Evolutionary conservation across 2,888 invertebrate genomes (phyloP).

Genomic region (Merodon equestris): DNA sequence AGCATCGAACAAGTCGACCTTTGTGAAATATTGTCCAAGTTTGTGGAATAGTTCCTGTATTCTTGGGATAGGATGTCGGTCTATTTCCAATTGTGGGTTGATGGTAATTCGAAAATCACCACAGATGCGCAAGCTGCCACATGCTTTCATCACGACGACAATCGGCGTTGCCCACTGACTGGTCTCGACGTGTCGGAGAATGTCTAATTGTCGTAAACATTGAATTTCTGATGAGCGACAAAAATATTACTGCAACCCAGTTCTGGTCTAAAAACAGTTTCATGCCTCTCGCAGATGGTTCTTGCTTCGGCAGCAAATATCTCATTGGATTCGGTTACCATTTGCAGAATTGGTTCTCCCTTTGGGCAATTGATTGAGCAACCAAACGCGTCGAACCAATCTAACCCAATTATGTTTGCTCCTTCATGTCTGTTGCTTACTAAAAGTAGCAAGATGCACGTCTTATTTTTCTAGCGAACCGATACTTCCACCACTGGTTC

Average conservation of each 20-base stretch:
- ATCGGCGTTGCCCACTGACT: conserved; percentile 23
- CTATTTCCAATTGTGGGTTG: conserved; percentile 37
- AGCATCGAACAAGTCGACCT: conserved; percentile 57
- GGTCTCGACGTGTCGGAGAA: conserved; percentile 4
- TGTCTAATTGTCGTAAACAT: conserved; percentile 2
- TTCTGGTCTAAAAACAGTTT: conserved; percentile 4
- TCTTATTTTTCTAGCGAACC: background rate
- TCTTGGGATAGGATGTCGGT: conserved; percentile 54
- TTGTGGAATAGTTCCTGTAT: conserved; percentile 64
- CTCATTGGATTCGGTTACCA: conserved; percentile 5
- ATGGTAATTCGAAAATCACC: background rate
- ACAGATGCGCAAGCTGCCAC: conserved; percentile 4
- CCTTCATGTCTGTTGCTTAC: background rate
- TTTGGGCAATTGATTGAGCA: background rate
- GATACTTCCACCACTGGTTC: conserved; percentile 13
- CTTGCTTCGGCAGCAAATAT: background rate
- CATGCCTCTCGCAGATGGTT: background rate
- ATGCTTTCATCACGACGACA: conserved; percentile 2
- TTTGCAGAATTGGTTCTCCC: conserved; percentile 1
- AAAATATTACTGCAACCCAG: conserved; percentile 12
- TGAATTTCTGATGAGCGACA: background rate
- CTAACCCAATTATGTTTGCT: conserved; percentile 11
- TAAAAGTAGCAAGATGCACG: conserved; percentile 9
- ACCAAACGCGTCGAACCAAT: conserved; percentile 19
- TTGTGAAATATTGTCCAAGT: conserved; percentile 53